Base-by-base conservation (phyloP, 1,140 invertebrate species). In the Brachionus paranguensis region DNA sequence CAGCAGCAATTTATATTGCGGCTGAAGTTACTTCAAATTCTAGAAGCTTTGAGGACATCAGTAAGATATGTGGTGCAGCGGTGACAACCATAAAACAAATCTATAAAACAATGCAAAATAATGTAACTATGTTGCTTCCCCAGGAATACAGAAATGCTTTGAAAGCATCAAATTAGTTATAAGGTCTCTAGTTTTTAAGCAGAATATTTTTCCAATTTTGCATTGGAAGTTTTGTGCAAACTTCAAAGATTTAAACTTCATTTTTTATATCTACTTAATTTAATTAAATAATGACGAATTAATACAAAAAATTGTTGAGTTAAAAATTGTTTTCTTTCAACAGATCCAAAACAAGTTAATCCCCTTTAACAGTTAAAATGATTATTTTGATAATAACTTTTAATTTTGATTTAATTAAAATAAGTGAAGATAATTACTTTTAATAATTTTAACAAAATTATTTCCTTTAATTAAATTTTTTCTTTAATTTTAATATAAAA, bases 1-100 rank as follows among this genome's bases (percentile, higher is more conserved):
- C 98, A 43, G 97, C 98, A 70, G 97, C 97, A 70, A 99, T 99
- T 87, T 99, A 99, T 87, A 99, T 99, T 97, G 97, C 98, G 1
- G 98, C 96, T 45, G 95, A 97, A 0, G 95, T 95, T 86, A 94
- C 96, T 47, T 50, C 45, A 29, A 70, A 83, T 45, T 10, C 14
- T 17, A 65, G 79, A 83, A 83, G 24, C 14, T 33, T 70, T 8
- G 53, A 83, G 91, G 97, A 99, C 89, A 99, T 99, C 86, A 96
- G 97, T 3, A 97, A 99, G 86, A 97, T 99, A 85, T 96, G 97
- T 74, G 97, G 97, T 50, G 97, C 98, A 3, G 98, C 98, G 2
- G 98, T 99, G 88, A 96, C 98, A 0, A 99, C 98, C 2, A 99
- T 99, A 83, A 91, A 96, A 83, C 97, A 99, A 88, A 96, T 96